These are phyloP conservation scores for Heteromyza rotundicornis DNA, from an alignment of 2,888 invertebrate genomes.

Conservation along the genomic window DNA sequence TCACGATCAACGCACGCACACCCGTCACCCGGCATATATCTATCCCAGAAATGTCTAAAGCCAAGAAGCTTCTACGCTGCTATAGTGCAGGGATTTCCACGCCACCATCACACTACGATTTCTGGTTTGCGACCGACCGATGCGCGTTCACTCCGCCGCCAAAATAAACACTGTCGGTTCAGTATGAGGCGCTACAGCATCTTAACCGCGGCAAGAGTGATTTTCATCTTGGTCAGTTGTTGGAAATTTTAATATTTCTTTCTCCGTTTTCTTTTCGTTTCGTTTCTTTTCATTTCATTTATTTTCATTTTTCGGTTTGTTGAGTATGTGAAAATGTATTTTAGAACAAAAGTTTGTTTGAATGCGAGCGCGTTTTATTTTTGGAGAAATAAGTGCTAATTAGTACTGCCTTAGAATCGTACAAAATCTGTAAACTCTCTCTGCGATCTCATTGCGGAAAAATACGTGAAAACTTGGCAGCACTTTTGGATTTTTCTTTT, in stretches of 20 bases:
- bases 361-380: background rate
- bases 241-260: background rate
- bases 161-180: conserved; percentile 51
- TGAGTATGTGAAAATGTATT: conserved; percentile 8
- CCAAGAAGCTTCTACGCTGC: background rate
- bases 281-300: no score
- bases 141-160: conserved; percentile 55
- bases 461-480: conserved; percentile 24
- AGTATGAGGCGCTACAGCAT: conserved; percentile 15
- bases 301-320: no score
- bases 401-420: no score
- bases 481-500: no score
- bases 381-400: conserved; percentile 20
- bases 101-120: background rate
- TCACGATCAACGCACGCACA: conserved; percentile 15
- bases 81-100: background rate
- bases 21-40: background rate
- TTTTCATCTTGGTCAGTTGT: conserved; percentile 8
- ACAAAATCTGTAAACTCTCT: conserved; percentile 18
- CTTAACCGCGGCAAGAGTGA: conserved; percentile 15
- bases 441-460: conserved; percentile 6
- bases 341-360: conserved; percentile 1
- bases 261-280: background rate
- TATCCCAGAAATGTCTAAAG: background rate
- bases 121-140: background rate